Base-by-base conservation (phyloP, 1,140 invertebrate genomes). In the Carposina sasakii region DNA sequence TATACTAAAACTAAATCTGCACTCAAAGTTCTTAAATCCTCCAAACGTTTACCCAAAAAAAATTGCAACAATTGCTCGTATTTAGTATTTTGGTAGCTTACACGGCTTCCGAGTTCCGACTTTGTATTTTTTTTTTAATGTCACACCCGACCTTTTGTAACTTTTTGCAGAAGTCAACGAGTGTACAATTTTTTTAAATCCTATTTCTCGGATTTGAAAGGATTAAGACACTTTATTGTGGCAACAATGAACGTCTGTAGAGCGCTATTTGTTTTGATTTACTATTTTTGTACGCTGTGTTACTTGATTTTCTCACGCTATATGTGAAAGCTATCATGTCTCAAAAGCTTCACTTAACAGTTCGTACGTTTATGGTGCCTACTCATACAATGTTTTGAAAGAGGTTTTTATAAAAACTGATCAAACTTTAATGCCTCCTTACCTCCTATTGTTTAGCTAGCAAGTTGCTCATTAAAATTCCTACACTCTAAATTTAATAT, bases 171-270 rank as follows among this genome's bases (percentile, higher is more conserved):
- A 71, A 83, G 79, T 83, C 79, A 83, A 83, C 74, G 74, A 83
- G 78, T 60, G 65, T 44, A 60, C 49, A 64, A 71, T 76, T 78
- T 74, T 74, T 67, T 65, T 23, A 50, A 83, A 79, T 83, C 79
- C 76, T 75, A 83, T 83, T 83, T 81, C 72, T 81, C 72, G 75
- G 79, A 77, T 83, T 83, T 81, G 71, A 81, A 74, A 58, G 79
- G 79, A 81, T 79, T 81, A 79, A 76, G 71, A 76, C 70, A 81
- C 72, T 81, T 74, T 83, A 76, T 81, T 83, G 79, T 83, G 76
- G 75, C 75, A 83, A 81, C 76, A 83, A 78, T 83, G 73, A n/a
- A 72, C 67, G 65, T 72, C 73, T 77, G 69, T 76, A 63, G 60
- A 67, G 56, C 53, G 62, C 62, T 76, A 75, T 76, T 81, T 75